phyloP scores from a whole-genome alignment of 2,888 invertebrate species.

The Sesia apiformis region DNA sequence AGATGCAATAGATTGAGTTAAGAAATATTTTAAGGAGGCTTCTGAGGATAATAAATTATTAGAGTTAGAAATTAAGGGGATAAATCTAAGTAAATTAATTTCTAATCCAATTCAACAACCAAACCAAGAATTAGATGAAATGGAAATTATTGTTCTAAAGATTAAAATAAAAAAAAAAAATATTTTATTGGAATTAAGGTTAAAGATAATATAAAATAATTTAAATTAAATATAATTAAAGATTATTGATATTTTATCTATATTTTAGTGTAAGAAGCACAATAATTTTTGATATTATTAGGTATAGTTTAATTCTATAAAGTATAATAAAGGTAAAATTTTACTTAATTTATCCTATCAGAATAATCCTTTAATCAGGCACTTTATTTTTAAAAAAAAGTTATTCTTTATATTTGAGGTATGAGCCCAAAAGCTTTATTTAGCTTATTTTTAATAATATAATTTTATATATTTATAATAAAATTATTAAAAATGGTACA shows the following conservation, averaged over 20 bases:
- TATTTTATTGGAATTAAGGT: conserved; percentile 66
- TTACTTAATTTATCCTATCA: conserved; percentile 60
- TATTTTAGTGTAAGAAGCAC: conserved; percentile 78
- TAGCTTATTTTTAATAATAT: conserved; percentile 60
- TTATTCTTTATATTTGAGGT: conserved; percentile 69
- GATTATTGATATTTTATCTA: conserved; percentile 20
- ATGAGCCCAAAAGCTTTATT: conserved; percentile 78
- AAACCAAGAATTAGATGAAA: conserved; percentile 51
- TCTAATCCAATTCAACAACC: conserved; percentile 77
- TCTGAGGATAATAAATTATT: conserved; percentile 66
- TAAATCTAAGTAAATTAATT: conserved; percentile 77
- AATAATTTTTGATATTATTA: conserved; percentile 75
- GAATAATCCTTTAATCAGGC: conserved; percentile 64
- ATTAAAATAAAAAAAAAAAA: conserved; percentile 66
- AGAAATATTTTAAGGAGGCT: conserved; percentile 76
- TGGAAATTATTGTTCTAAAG: conserved; percentile 55
- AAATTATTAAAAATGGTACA: conserved; percentile 27
- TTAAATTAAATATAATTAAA: conserved; percentile 19
- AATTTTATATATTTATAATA: conserved; percentile 13
- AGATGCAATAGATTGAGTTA: conserved; percentile 75
- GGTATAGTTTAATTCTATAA: conserved; percentile 77
- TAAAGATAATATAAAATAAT: conserved; percentile 69
- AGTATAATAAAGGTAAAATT: conserved; percentile 73
- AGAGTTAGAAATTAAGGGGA: conserved; percentile 68
- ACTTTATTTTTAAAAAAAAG: conserved; percentile 66